phyloP scores from a whole-genome alignment of 2,888 invertebrate species.

The Conomelus anceps region DNA sequence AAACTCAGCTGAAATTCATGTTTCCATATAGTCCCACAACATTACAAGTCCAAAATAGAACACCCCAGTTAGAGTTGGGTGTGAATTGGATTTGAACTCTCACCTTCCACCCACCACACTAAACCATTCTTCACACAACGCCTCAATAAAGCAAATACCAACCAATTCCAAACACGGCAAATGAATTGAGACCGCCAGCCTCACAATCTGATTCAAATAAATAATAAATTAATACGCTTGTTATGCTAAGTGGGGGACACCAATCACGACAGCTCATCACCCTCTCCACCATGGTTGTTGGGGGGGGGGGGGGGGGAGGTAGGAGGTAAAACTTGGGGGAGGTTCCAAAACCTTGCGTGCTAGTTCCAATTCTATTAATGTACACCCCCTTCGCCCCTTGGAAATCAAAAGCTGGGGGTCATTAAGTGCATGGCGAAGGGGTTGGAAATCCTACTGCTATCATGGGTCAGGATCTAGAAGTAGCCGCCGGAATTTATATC shows the following conservation, averaged over 20 bases:
- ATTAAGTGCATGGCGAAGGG: not conserved
- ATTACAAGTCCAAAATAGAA: too few relatives aligned
- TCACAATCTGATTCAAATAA: not conserved
- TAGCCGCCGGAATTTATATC: not conserved
- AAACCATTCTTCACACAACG: too few relatives aligned
- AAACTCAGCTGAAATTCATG: too few relatives aligned
- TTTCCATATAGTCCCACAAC: too few relatives aligned
- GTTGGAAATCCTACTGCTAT: not conserved
- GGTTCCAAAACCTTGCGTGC: not conserved
- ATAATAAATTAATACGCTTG: not conserved
- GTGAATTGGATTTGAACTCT: too few relatives aligned
- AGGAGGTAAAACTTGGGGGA: not conserved
- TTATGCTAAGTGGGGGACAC: not conserved
- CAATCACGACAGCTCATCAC: not conserved
- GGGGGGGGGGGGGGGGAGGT: not conserved
- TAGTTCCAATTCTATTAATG: not conserved
- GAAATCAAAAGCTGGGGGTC: not conserved
- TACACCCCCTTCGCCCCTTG: not conserved
- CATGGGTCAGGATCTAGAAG: not conserved
- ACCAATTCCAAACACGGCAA: too few relatives aligned
- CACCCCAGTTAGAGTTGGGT: too few relatives aligned
- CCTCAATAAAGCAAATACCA: too few relatives aligned
- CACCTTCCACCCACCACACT: too few relatives aligned
- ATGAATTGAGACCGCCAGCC: not conserved
- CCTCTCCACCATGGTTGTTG: not conserved